Evolutionary conservation across 2,888 invertebrate genomes (phyloP).

Genomic region (Dryomyza anilis): DNA sequence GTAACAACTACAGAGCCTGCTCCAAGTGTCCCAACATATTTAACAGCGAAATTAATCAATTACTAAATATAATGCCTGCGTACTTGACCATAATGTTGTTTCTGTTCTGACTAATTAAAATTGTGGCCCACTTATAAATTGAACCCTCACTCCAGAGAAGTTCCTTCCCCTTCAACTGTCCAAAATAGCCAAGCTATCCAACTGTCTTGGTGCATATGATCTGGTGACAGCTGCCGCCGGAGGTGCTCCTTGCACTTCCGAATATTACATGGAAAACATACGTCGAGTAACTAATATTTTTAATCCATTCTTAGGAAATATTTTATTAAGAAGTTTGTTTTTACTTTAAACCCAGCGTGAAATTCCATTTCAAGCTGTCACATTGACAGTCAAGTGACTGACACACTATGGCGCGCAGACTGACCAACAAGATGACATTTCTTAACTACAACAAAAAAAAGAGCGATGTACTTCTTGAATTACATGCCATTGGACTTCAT

Average conservation of each 20-base stretch:
- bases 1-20: neutral
- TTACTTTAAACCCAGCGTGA: neutral
- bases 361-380: conserved; percentile 5
- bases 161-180: no score
- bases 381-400: conserved; percentile 11
- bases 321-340: neutral
- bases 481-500: conserved; percentile 46
- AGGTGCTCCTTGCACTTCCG: neutral
- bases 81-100: conserved; percentile 8
- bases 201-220: neutral
- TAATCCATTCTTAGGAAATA: conserved; percentile 19
- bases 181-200: neutral
- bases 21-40: no score
- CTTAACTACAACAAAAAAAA: neutral
- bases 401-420: no score
- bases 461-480: conserved; percentile 47
- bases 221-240: neutral
- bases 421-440: conserved; percentile 1
- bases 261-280: neutral
- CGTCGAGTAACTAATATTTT: neutral
- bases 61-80: neutral
- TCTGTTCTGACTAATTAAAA: conserved; percentile 15
- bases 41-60: no score
- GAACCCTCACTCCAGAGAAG: no score
- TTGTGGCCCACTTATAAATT: neutral